A percentile compares a stretch with the other conserved stretches of the same genome.
phyloP scores from a whole-genome alignment of 2,113 vertebrate genomes.

The Proterorhinus semilunaris region DNA sequence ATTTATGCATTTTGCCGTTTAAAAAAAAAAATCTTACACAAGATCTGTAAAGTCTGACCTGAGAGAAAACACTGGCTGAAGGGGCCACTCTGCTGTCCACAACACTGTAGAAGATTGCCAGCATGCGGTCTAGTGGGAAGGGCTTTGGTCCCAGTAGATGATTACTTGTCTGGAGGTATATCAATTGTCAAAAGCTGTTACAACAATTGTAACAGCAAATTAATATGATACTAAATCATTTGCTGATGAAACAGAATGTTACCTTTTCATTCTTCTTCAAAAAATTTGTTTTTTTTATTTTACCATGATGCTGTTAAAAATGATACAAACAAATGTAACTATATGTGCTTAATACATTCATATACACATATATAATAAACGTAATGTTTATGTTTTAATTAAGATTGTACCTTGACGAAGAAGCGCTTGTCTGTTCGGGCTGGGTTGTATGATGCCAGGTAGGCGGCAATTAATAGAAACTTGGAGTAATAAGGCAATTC shows the following conservation, averaged over 20 bases:
- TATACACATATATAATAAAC: not conserved
- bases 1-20: conserved; percentile 4
- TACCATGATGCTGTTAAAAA: conserved; percentile 88
- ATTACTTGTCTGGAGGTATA: conserved; percentile 86
- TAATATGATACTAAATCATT: not conserved
- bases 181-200: not conserved
- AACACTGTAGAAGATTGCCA: conserved; percentile 95
- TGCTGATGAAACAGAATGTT: conserved; percentile 2
- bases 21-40: not conserved
- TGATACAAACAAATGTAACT: conserved; percentile 19
- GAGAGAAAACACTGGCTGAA: conserved; percentile 90
- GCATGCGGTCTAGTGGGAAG: conserved; percentile 91
- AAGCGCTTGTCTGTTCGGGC: conserved; percentile 95
- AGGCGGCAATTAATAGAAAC: conserved; percentile 94
- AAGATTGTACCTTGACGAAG: conserved; percentile 87
- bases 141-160: conserved; percentile 97
- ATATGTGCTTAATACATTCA: not conserved
- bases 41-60: conserved; percentile 26
- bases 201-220: not conserved
- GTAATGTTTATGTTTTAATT: not conserved
- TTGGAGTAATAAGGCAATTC: conserved; percentile 98
- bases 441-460: conserved; percentile 96
- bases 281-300: conserved; percentile 91
- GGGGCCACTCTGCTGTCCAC: conserved; percentile 93
- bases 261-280: conserved; percentile 97